phyloP scores from a whole-genome alignment of 2,113 vertebrate genomes.

The Leptocoma aspasia region DNA sequence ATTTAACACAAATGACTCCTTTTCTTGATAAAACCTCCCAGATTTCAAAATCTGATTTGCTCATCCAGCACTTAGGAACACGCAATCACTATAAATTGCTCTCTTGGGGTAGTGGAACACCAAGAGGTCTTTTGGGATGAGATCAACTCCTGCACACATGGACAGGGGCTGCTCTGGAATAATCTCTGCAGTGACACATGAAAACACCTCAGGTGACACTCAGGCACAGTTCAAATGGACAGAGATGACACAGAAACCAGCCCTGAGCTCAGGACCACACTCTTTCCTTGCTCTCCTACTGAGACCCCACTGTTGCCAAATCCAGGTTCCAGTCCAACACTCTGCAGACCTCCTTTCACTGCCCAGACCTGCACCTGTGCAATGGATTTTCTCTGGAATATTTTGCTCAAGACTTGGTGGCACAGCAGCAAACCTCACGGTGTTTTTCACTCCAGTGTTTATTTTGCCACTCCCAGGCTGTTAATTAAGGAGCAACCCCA shows the following conservation, averaged over 20 bases:
- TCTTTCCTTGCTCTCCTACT: not conserved
- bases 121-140: not conserved
- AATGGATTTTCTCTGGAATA: not conserved
- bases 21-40: not conserved
- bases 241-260: not conserved
- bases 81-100: accelerated
- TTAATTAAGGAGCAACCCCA: not conserved
- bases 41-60: not conserved
- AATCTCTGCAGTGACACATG: not conserved
- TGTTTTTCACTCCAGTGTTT: not conserved
- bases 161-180: not conserved
- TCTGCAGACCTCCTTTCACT: not conserved
- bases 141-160: accelerated
- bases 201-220: not conserved
- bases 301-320: accelerated
- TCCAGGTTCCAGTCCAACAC: not conserved
- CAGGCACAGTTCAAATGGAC: not conserved
- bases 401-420: not conserved
- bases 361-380: not conserved
- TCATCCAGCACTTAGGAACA: not conserved
- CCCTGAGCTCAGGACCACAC: not conserved
- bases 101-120: not conserved
- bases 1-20: not conserved
- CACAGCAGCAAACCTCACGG: not conserved
- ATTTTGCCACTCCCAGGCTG: not conserved